These are phyloP conservation scores for Alentia gelatinosa DNA, from an alignment of 2,888 invertebrate genomes.

Conservation along the genomic window DNA sequence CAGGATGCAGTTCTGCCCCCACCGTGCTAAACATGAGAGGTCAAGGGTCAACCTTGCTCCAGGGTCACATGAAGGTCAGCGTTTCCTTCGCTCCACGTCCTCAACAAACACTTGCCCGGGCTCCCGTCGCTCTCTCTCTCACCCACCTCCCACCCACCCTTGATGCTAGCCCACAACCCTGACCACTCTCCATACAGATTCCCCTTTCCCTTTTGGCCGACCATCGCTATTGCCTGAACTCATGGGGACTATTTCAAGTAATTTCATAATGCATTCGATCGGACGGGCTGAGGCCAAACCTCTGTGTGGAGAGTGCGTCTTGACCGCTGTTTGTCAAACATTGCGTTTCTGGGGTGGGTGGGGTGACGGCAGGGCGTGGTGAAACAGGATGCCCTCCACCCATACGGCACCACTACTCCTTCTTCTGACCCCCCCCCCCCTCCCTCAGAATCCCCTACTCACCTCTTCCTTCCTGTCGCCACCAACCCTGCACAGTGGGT, in stretches of 20 bases:
- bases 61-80: slow-evolving; percentile 33
- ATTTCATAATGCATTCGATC: too few relatives aligned
- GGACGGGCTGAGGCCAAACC: not conserved
- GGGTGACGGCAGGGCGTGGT: slow-evolving; percentile 8
- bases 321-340: slow-evolving; percentile 52
- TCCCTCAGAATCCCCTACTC: not conserved
- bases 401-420: slow-evolving; percentile 11
- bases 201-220: too few relatives aligned
- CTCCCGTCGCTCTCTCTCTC: not conserved
- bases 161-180: too few relatives aligned
- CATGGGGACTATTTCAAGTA: too few relatives aligned
- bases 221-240: too few relatives aligned
- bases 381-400: slow-evolving; percentile 24
- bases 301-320: too few relatives aligned
- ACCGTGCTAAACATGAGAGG: not conserved
- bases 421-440: not conserved
- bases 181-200: too few relatives aligned
- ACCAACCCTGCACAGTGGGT: not conserved
- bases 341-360: slow-evolving; percentile 31
- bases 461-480: not conserved
- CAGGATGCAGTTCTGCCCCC: not conserved
- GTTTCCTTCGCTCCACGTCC: slow-evolving; percentile 24
- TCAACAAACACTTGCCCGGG: not conserved
- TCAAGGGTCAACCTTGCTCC: slow-evolving; percentile 12
- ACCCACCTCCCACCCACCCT: slow-evolving; percentile 14